phyloP scores from a whole-genome alignment of 2,113 vertebrate genomes.

The Cynoglossus semilaevis region DNA sequence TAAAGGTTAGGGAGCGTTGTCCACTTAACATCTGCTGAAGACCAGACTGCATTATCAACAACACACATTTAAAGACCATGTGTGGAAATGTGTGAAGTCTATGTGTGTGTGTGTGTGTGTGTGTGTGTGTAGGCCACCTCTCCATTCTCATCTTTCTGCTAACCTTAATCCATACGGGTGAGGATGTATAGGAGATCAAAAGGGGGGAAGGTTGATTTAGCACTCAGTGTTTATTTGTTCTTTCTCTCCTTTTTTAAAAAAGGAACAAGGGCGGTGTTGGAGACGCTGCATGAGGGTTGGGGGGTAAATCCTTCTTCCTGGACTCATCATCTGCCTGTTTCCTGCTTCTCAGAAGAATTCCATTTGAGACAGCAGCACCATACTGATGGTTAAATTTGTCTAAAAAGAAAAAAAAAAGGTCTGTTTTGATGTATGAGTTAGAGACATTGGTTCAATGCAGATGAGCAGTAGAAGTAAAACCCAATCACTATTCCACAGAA shows the following conservation, averaged over 20 bases:
- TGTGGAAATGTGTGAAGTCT: too few relatives aligned
- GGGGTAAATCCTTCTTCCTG: slow-evolving; percentile 63
- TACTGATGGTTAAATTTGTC: slow-evolving; percentile 39
- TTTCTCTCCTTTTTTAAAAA: slow-evolving; percentile 56
- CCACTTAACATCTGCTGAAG: too few relatives aligned
- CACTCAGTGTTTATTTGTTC: slow-evolving; percentile 76
- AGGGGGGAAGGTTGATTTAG: slow-evolving; percentile 24
- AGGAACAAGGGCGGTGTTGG: slow-evolving; percentile 66
- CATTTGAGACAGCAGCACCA: slow-evolving; percentile 35
- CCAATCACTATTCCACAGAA: too few relatives aligned
- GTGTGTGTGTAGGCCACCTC: slow-evolving; percentile 11
- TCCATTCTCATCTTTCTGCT: slow-evolving; percentile 24
- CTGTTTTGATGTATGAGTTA: too few relatives aligned
- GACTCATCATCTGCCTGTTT: slow-evolving; percentile 8
- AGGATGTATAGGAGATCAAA: slow-evolving; percentile 35
- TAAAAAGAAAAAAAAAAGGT: too few relatives aligned
- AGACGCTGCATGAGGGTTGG: slow-evolving; percentile 64
- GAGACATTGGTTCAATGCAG: too few relatives aligned
- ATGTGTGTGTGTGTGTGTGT: slow-evolving; percentile 26
- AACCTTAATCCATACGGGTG: slow-evolving; percentile 48
- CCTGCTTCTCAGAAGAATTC: slow-evolving; percentile 52
- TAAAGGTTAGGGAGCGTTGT: too few relatives aligned
- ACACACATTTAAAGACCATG: too few relatives aligned
- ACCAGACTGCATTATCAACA: too few relatives aligned
- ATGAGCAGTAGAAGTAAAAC: too few relatives aligned